These are phyloP conservation scores for Drosophila neutralis DNA, from an alignment of 2,888 invertebrate species.

Conservation along the genomic window DNA sequence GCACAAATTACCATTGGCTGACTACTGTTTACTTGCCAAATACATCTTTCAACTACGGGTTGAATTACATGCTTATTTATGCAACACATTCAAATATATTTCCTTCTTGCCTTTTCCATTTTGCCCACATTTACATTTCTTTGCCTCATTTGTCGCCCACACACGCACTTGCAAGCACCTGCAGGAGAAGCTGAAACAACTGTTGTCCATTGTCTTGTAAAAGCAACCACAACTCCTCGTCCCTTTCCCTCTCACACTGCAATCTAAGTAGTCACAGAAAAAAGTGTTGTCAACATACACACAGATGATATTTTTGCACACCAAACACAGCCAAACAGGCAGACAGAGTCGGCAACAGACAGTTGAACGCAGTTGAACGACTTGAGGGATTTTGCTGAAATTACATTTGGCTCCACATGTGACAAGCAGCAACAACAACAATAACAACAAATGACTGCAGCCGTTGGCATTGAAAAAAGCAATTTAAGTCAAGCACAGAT, in stretches of 20 bases:
- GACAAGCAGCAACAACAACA: no score
- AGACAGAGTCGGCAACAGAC: no score
- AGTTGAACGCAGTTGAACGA: no score
- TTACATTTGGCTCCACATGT: no score
- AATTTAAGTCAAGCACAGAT: no score
- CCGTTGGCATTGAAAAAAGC: no score
- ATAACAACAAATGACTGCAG: no score
- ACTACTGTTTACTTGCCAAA: background rate
- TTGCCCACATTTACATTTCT: slow-evolving; percentile 11
- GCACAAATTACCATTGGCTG: background rate
- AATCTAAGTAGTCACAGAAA: slow-evolving; percentile 70
- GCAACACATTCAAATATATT: background rate
- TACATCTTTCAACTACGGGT: background rate
- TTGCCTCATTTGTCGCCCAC: slow-evolving; percentile 14
- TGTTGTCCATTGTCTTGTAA: slow-evolving; percentile 72
- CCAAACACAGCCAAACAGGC: no score
- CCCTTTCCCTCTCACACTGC: slow-evolving; percentile 51
- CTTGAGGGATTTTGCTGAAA: no score
- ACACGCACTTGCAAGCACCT: slow-evolving; percentile 29
- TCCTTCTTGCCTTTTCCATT: no score
- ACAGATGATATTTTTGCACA: slow-evolving; percentile 11
- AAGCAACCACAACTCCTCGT: slow-evolving; percentile 30
- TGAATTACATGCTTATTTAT: slow-evolving; percentile 2
- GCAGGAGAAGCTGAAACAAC: slow-evolving; percentile 53
- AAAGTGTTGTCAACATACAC: slow-evolving; percentile 67